A percentile compares a stretch with the other conserved stretches of the same genome.
These are phyloP conservation scores for Cassiopea andromeda DNA, from an alignment of 30 jellyfish, hydroid and myxozoan genomes.

Conservation along the genomic window DNA sequence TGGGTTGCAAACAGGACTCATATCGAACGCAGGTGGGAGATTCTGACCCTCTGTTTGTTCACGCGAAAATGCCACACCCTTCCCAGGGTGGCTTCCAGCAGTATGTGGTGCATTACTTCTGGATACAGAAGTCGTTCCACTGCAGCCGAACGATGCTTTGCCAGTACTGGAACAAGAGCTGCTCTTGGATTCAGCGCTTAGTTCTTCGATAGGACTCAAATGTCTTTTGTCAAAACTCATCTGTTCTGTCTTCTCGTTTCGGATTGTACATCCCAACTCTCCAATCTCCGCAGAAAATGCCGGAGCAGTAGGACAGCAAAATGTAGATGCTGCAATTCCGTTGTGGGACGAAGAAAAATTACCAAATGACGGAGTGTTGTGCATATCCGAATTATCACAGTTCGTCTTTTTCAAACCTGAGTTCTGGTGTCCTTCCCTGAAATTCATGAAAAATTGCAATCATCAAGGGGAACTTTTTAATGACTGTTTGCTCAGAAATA, in stretches of 20 bases:
- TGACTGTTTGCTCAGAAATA: too few species aligned
- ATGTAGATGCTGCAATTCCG: background rate
- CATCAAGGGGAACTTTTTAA: too few species aligned
- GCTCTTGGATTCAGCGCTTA: background rate
- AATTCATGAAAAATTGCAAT: too few species aligned
- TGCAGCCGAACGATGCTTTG: background rate
- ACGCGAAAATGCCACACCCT: background rate
- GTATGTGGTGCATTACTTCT: background rate
- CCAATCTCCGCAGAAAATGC: conserved; percentile 16
- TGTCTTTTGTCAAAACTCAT: background rate
- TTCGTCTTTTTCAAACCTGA: background rate
- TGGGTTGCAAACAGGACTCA: background rate
- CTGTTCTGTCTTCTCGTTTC: background rate
- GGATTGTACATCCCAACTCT: background rate
- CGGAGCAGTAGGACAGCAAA: conserved; percentile 4
- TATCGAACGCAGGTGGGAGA: conserved; percentile 2
- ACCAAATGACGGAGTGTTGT: background rate
- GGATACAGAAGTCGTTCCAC: background rate
- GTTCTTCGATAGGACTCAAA: conserved; percentile 50
- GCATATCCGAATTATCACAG: background rate
- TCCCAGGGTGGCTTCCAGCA: conserved; percentile 6
- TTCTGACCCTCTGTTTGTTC: background rate
- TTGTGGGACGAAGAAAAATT: background rate
- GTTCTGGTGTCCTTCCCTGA: background rate
- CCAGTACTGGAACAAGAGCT: background rate